Percentiles rank a stretch among this genome's conserved stretches.
Conservation (phyloP, 30 jellyfish, hydroid and myxozoan genomes). For the Mastigias papua region DNA sequence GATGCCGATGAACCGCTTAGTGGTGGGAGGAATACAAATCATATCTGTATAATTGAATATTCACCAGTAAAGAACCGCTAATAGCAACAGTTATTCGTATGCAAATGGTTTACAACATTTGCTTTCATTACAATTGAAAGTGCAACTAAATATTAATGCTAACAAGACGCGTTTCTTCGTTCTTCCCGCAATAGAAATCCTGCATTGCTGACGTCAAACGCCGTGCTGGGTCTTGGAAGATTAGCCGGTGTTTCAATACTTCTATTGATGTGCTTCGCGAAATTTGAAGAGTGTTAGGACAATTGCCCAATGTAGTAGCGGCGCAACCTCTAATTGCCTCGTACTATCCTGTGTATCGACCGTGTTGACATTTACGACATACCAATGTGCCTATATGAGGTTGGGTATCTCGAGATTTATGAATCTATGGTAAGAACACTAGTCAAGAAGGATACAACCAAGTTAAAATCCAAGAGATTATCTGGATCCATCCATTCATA, state of each 20-base stretch:
- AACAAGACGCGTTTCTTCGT: conserved; percentile 16
- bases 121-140: conserved; percentile 1
- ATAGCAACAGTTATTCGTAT: conserved; percentile 13
- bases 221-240: not conserved
- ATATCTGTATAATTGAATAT: not conserved
- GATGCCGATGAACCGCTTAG: not conserved
- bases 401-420: not conserved
- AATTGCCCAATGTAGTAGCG: too few species aligned
- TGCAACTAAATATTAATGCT: conserved; percentile 44
- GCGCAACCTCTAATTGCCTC: not conserved
- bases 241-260: conserved; percentile 3
- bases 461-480: not conserved
- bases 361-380: not conserved
- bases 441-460: not conserved
- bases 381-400: not conserved
- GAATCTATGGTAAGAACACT: too few species aligned
- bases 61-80: not conserved
- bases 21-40: not conserved
- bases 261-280: not conserved
- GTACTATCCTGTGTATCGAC: not conserved
- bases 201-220: conserved; percentile 10
- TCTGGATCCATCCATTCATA: too few species aligned
- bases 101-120: conserved; percentile 8
- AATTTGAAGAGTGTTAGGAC: not conserved
- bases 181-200: conserved; percentile 1